Percentiles rank a stretch among this genome's conserved stretches.
Conservation (phyloP, 2,113 vertebrate genomes). For the Antennarius striatus region DNA sequence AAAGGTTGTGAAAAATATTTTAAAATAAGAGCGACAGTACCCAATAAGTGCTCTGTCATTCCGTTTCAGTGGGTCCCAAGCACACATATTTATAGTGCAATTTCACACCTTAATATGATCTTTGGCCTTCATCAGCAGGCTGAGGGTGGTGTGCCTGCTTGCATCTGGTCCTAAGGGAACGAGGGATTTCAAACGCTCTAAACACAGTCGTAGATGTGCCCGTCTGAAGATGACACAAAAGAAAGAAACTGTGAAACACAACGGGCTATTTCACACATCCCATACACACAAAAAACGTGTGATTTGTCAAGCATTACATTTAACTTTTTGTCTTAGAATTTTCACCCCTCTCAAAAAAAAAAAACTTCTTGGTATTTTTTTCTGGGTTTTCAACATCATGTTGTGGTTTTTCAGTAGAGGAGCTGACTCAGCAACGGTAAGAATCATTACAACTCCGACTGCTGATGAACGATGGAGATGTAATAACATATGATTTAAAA, state of each 20-base stretch:
- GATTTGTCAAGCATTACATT: too few species aligned
- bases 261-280: not conserved
- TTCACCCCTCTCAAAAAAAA: too few species aligned
- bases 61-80: conserved; percentile 1
- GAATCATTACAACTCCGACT: too few species aligned
- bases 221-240: conserved; percentile 76
- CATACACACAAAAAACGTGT: not conserved
- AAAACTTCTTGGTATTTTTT: too few species aligned
- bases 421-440: too few species aligned
- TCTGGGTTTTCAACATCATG: too few species aligned
- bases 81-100: not conserved
- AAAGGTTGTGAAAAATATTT: not conserved
- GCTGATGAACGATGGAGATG: too few species aligned
- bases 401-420: too few species aligned
- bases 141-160: conserved; percentile 91
- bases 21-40: not conserved
- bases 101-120: conserved; percentile 89
- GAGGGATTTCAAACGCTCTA: conserved; percentile 92
- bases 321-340: too few species aligned
- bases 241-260: conserved; percentile 3
- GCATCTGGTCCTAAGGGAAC: conserved; percentile 89
- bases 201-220: conserved; percentile 90
- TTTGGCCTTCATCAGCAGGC: conserved; percentile 91
- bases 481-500: too few species aligned
- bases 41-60: conserved; percentile 15